Conservation (phyloP, 2,113 vertebrate species). For the Chascanopsetta lugubris region DNA sequence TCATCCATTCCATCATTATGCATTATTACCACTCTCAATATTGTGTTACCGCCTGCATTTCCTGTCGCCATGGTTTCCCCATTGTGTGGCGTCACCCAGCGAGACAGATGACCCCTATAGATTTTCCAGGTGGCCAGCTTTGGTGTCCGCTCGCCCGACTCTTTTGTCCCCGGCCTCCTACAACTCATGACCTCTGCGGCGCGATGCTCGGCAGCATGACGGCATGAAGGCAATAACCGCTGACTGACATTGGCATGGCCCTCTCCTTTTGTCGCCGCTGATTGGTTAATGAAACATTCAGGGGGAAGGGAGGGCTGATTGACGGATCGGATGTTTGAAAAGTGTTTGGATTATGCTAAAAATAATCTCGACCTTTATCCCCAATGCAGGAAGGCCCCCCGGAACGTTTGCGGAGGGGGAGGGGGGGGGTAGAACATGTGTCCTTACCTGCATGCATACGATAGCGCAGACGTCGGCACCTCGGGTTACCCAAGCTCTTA, state of each 20-base stretch:
- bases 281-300: conserved; percentile 52
- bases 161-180: conserved; percentile 41
- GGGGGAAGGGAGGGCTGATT: neutral
- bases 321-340: neutral
- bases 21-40: conserved; percentile 37
- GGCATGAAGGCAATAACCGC: conserved; percentile 23
- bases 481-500: conserved; percentile 44
- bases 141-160: conserved; percentile 50
- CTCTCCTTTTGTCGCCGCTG: conserved; percentile 12
- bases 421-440: conserved; percentile 7
- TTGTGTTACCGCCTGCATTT: conserved; percentile 49
- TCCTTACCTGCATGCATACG: conserved; percentile 10
- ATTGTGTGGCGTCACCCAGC: conserved; percentile 58
- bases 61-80: conserved; percentile 60
- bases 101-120: conserved; percentile 68
- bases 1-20: conserved; percentile 7
- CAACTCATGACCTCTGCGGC: conserved; percentile 39
- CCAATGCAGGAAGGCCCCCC: neutral
- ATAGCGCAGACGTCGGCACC: conserved; percentile 12
- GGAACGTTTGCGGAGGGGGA: neutral
- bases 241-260: conserved; percentile 28
- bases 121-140: conserved; percentile 58
- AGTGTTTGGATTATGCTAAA: neutral
- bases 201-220: conserved; percentile 26
- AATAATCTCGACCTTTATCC: neutral